phyloP scores from a whole-genome alignment of 2,888 invertebrate species.

The Netelia virgata region DNA sequence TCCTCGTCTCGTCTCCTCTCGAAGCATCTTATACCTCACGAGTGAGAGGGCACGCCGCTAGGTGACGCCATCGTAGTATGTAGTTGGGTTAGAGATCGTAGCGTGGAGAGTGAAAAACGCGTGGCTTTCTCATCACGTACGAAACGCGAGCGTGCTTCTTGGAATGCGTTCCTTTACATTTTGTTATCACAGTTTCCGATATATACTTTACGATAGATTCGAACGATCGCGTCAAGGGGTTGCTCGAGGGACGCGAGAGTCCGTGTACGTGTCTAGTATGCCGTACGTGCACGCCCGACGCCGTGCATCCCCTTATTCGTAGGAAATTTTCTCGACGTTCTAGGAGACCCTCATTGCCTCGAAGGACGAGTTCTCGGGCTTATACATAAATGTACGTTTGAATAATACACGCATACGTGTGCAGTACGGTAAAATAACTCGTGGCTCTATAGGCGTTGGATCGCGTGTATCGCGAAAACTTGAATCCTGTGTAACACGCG shows the following conservation, averaged over 20 bases:
- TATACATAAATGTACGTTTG: conserved; percentile 37
- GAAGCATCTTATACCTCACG: no score
- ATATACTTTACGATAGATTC: conserved; percentile 4
- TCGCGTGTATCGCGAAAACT: conserved; percentile 19
- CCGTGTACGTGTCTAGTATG: conserved; percentile 19
- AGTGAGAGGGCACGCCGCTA: no score
- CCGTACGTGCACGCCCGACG: not conserved
- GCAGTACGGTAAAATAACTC: conserved; percentile 35
- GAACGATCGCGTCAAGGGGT: conserved; percentile 14
- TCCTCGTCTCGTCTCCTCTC: no score
- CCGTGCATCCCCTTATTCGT: not conserved
- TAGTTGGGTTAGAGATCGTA: no score
- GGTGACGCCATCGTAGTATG: no score
- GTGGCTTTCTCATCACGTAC: conserved; percentile 5
- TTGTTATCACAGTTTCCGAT: conserved; percentile 1
- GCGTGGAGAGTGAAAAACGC: not conserved
- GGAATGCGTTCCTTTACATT: conserved; percentile 23
- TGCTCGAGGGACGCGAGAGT: not conserved
- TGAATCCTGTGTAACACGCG: not conserved
- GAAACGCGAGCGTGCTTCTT: conserved; percentile 2
- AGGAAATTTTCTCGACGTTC: not conserved
- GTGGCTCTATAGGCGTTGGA: not conserved
- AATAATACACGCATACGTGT: conserved; percentile 14
- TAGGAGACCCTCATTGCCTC: not conserved
- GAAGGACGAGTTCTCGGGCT: conserved; percentile 13